phyloP scores from a whole-genome alignment of 2,113 vertebrate species.

The Phrynosoma platyrhinos region DNA sequence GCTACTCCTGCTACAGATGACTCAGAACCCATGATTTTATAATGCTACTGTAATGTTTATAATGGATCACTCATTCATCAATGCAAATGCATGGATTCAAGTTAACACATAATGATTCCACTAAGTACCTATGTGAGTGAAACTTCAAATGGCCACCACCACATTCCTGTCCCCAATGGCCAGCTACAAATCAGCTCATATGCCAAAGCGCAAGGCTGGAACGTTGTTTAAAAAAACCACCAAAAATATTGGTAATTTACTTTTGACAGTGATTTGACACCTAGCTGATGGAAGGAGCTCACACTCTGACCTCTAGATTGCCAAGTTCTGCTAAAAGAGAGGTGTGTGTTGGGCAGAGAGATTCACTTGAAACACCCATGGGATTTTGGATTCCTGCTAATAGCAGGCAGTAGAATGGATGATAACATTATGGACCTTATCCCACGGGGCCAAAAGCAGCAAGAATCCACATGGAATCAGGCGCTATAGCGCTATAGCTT shows the following conservation, averaged over 20 bases:
- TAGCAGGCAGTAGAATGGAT: constrained; percentile 72
- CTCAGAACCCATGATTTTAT: constrained; percentile 42
- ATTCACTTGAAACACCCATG: constrained; percentile 76
- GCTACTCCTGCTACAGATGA: constrained; percentile 1
- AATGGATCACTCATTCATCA: constrained; percentile 27
- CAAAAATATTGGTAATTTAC: constrained; percentile 74
- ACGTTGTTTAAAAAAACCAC: constrained; percentile 53
- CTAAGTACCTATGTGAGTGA: constrained; percentile 66
- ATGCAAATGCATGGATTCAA: neutral
- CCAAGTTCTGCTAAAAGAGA: constrained; percentile 71
- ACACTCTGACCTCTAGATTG: constrained; percentile 71
- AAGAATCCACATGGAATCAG: too few relatives aligned
- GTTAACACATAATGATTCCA: constrained; percentile 53
- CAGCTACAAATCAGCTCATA: constrained; percentile 71
- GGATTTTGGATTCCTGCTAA: constrained; percentile 79
- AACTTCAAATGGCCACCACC: constrained; percentile 49
- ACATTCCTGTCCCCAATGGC: constrained; percentile 64
- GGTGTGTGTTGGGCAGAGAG: neutral
- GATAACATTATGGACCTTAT: constrained; percentile 81
- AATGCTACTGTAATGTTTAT: constrained; percentile 4
- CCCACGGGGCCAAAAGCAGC: too few relatives aligned
- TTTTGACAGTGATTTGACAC: constrained; percentile 80
- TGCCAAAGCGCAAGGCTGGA: constrained; percentile 57
- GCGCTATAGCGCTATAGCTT: too few relatives aligned
- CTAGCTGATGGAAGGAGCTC: constrained; percentile 74